Evolutionary conservation across 2,888 invertebrate genomes (phyloP).

Genomic region (Idaea straminata): DNA sequence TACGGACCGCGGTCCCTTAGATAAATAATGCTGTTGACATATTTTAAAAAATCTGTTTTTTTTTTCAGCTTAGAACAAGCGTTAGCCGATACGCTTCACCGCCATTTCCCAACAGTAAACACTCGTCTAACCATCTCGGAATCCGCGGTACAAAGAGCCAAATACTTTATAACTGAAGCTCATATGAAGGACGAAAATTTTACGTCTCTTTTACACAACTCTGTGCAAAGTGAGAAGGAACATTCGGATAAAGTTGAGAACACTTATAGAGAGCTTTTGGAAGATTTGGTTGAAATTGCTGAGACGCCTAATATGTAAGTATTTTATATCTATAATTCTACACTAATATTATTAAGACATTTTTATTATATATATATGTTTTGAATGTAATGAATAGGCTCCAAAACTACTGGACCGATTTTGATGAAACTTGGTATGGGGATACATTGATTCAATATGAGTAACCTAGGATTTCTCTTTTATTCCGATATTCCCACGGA

Average conservation of each 20-base stretch:
- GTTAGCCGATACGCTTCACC: conserved; percentile 77
- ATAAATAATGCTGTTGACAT: too few relatives aligned
- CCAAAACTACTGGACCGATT: too few relatives aligned
- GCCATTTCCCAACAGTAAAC: conserved; percentile 82
- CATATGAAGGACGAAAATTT: conserved; percentile 51
- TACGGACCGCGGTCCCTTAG: too few relatives aligned
- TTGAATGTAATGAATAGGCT: neutral
- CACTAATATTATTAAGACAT: neutral
- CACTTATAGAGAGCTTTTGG: conserved; percentile 78
- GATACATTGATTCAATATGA: too few relatives aligned
- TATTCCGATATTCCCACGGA: too few relatives aligned
- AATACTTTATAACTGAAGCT: conserved; percentile 60
- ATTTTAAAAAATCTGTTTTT: neutral
- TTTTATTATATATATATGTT: neutral
- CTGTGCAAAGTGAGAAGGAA: conserved; percentile 52
- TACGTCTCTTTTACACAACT: conserved; percentile 41
- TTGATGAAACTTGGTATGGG: too few relatives aligned
- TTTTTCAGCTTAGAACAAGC: conserved; percentile 75
- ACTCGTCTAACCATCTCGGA: conserved; percentile 80
- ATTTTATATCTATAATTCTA: neutral
- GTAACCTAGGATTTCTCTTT: too few relatives aligned
- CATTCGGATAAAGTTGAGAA: conserved; percentile 68
- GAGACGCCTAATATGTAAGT: conserved; percentile 67
- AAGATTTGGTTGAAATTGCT: conserved; percentile 75
- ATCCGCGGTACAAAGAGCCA: conserved; percentile 70